A percentile compares a stretch with the other conserved stretches of the same genome.
These are phyloP conservation scores for Cyclina sinensis DNA, from an alignment of 1,140 invertebrate genomes.

Conservation along the genomic window DNA sequence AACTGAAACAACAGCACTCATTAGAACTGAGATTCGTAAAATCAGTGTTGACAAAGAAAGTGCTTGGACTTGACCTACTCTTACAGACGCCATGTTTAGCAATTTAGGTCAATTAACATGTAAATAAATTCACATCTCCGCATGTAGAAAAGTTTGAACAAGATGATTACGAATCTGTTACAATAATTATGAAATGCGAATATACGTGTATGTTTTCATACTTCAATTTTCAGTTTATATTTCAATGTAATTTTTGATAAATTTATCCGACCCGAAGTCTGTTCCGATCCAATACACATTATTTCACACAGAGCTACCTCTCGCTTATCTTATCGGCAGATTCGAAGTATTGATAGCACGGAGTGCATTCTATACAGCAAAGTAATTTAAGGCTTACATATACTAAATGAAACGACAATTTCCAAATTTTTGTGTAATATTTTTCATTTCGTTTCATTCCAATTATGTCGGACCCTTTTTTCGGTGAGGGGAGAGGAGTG, in stretches of 20 bases:
- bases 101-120: conserved; percentile 43
- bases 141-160: background rate
- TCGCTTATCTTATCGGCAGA: background rate
- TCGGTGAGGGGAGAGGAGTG: too few species aligned
- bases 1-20: background rate
- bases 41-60: conserved; percentile 44
- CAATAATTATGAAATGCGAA: too few species aligned
- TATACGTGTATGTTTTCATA: too few species aligned
- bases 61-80: conserved; percentile 32
- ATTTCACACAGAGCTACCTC: background rate
- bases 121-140: background rate
- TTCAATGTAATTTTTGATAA: background rate
- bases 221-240: too few species aligned
- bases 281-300: conserved; percentile 40
- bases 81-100: conserved; percentile 26
- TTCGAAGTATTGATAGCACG: conserved; percentile 14
- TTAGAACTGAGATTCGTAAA: background rate
- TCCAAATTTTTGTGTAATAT: too few species aligned
- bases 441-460: too few species aligned
- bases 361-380: background rate
- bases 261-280: conserved; percentile 6
- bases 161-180: too few species aligned
- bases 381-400: too few species aligned
- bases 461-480: too few species aligned
- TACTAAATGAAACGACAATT: too few species aligned